Conservation (phyloP, 2,888 invertebrate species). For the Drosophila formosana region DNA sequence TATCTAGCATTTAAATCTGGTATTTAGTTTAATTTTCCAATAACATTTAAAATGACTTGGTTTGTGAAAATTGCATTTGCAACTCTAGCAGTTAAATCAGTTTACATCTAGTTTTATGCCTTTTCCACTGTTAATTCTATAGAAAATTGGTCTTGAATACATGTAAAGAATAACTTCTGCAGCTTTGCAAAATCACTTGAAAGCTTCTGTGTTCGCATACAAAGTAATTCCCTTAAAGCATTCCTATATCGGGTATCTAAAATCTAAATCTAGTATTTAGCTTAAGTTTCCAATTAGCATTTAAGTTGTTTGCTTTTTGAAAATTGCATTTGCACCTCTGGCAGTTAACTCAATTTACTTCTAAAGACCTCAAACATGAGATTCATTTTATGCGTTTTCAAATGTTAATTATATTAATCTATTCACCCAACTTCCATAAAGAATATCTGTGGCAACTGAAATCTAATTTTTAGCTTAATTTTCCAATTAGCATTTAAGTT, state of each 20-base stretch:
- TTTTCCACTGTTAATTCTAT: too few species aligned
- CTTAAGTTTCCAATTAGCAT: neutral
- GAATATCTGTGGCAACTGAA: neutral
- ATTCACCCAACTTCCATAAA: neutral
- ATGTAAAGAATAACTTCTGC: neutral
- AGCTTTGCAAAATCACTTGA: neutral
- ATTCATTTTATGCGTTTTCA: too few species aligned
- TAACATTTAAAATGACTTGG: too few species aligned
- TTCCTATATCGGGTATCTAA: too few species aligned
- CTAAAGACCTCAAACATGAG: slow-evolving; percentile 1
- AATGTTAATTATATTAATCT: too few species aligned
- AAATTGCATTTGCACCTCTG: neutral
- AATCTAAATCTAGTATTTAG: too few species aligned
- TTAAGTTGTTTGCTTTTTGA: neutral
- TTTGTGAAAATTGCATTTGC: too few species aligned
- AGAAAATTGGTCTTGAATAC: too few species aligned
- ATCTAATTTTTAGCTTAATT: neutral
- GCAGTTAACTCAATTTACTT: neutral
- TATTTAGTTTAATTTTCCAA: neutral
- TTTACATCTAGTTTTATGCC: too few species aligned
- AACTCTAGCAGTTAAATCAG: too few species aligned
- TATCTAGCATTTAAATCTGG: neutral
- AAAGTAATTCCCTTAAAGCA: too few species aligned
- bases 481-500: neutral
- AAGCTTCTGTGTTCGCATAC: too few species aligned